Base-by-base conservation (phyloP, 2,797 vertebrate genomes). In the Orestias chungarensis region DNA sequence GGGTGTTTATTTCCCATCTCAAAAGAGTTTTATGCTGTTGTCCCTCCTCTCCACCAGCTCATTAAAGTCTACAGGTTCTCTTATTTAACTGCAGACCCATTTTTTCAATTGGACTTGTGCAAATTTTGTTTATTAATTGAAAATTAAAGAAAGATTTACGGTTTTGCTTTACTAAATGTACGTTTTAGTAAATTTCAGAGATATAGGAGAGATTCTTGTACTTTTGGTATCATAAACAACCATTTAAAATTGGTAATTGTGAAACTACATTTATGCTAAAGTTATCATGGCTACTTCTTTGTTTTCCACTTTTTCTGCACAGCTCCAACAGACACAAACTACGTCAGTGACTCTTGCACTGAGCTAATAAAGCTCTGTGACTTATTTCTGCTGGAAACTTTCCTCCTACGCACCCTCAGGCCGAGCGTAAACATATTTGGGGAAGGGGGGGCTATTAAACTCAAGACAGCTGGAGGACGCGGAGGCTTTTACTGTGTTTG, bases 301-400 rank as follows among this genome's bases (percentile, higher is more conserved):
- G 8, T 10, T 50, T 83, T 69, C 70, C n/a, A 17, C 40, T 38
- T 89, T 83, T 87, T 78, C 67, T 59, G 61, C 35, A 46, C 33
- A 27, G 59, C 70, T 62, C 64, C 33, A 33, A 17, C 15, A 35
- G 31, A 38, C 12, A 49, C 47, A 29, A 64, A 65, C 72, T 7
- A 3, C 73, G 33, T 76, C 46, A 38, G 44, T 0, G 35, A 75
- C 82, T 68, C 23, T 67, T 71, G 47, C 68, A 57, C 64, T 17
- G 4, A 10, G n/a, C 75, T 9, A 64, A 68, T 77, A 59, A 65
- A 76, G 69, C 20, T 20, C 20, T 14, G 1, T 17, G 18, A 75
- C 59, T 27, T 25, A 59, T 69, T 47, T 73, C 42, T 66, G 55
- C 10, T 76, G 79, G 66, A 80, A 80, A 67, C 73, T 4, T 81